phyloP scores from a whole-genome alignment of 1,140 invertebrate species.

The Heliconius hewitsoni region DNA sequence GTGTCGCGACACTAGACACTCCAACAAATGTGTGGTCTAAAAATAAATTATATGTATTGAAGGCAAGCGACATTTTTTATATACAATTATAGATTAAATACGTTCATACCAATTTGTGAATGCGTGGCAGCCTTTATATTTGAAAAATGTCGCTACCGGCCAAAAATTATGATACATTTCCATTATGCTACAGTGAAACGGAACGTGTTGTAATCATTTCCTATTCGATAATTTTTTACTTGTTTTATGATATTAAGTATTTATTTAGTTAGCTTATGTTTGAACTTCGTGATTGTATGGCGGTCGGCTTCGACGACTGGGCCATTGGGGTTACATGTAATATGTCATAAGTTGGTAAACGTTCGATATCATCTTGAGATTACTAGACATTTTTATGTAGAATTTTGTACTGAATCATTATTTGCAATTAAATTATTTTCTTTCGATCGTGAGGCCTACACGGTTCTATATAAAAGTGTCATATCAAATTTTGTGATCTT shows the following conservation, averaged over 20 bases:
- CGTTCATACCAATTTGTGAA: neutral
- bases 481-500: constrained; percentile 54
- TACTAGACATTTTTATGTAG: constrained; percentile 35
- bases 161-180: constrained; percentile 55
- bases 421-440: neutral
- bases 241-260: constrained; percentile 78
- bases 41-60: constrained; percentile 34
- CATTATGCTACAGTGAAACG: constrained; percentile 48
- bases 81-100: constrained; percentile 6
- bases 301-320: neutral
- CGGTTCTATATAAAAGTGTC: constrained; percentile 33
- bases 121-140: constrained; percentile 33
- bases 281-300: constrained; percentile 31
- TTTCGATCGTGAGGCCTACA: neutral
- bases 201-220: constrained; percentile 57
- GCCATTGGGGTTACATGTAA: constrained; percentile 6
- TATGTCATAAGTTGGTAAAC: constrained; percentile 30
- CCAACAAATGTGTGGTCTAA: constrained; percentile 38
- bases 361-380: constrained; percentile 36
- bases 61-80: constrained; percentile 42
- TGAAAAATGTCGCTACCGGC: constrained; percentile 41
- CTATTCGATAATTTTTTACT: constrained; percentile 65
- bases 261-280: constrained; percentile 73
- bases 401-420: constrained; percentile 10
- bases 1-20: neutral